phyloP scores from a whole-genome alignment of 1,140 invertebrate species.

The Microplitis demolitor region DNA sequence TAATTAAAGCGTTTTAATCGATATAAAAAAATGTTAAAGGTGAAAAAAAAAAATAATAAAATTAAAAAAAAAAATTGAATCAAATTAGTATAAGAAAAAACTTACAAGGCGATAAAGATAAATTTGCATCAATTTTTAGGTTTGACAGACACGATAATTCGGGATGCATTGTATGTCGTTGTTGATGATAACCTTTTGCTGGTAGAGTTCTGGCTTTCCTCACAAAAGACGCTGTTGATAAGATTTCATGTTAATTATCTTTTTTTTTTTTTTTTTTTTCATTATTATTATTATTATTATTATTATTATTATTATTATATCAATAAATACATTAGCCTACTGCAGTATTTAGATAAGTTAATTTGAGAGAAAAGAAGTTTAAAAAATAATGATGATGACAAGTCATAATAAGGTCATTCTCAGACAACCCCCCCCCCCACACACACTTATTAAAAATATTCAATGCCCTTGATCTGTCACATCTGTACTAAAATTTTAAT shows the following conservation, averaged over 20 bases:
- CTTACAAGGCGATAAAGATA: conserved; percentile 45
- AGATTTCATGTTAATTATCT: neutral
- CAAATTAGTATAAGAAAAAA: conserved; percentile 23
- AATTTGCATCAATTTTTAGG: conserved; percentile 36
- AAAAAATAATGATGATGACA: too few species aligned
- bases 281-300: too few species aligned
- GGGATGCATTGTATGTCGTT: conserved; percentile 45
- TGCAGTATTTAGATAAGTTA: too few species aligned
- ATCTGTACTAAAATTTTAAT: too few species aligned
- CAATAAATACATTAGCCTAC: too few species aligned
- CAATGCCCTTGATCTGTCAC: too few species aligned
- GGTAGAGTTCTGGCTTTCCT: conserved; percentile 47
- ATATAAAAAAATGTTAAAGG: neutral
- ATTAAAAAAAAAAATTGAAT: neutral
- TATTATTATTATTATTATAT: too few species aligned
- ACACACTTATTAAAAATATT: too few species aligned
- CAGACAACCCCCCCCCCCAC: too few species aligned
- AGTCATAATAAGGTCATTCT: too few species aligned
- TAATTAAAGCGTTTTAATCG: neutral
- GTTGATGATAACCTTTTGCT: conserved; percentile 36
- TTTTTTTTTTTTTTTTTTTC: neutral
- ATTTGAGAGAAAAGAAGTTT: too few species aligned
- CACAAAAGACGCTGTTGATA: conserved; percentile 47
- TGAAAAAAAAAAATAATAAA: neutral
- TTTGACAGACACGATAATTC: conserved; percentile 40